Base-by-base conservation (phyloP, 2,113 vertebrate species). In the Siniperca chuatsi region DNA sequence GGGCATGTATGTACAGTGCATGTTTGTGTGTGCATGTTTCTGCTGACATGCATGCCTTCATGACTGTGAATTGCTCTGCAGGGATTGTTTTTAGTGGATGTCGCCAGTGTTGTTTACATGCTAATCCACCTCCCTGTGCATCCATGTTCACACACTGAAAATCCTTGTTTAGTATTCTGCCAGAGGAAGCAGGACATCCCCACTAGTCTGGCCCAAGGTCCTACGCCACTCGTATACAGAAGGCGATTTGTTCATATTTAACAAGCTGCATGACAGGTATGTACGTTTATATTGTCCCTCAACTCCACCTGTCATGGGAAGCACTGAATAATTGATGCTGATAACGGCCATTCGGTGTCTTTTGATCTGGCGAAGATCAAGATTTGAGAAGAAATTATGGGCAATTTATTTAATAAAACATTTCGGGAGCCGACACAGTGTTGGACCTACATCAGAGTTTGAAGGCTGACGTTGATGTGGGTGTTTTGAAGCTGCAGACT, bases 181-280 rank as follows among this genome's bases (percentile, higher is more conserved):
- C 6, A 3, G 73, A 74, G 71, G 80, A 84, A 40, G 79, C 58
- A 1, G 42, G 8, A 13, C 85, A 82, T 79, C 81, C 78, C 81
- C 75, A 48, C 71, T 40, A 71, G 74, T 85, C 89, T 70, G 79
- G 65, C 89, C 89, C 89, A 87, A 90, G 87, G 87, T 92, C 92
- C 79, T 76, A 8, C 11, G 1, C 75, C 18, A 1, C 84, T 80
- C 66, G 61, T 75, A 83, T 83, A 83, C 85, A 88, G 58, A 76
- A 65, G 85, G 74, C 25, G 4, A 92, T 87, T 89, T 90, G 85
- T 91, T 90, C 85, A 78, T 88, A 88, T 94, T 88, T 89, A 92
- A 93, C 76, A 60, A 81, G 89, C 70, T 33, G 40, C 69, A 81
- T 92, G 89, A 82, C 86, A 80, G 89, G 70, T 83, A 29, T 25